Percentiles rank a stretch among this genome's conserved stretches.
Conservation (phyloP, 2,888 invertebrate species). For the Penaeus monodon region DNA sequence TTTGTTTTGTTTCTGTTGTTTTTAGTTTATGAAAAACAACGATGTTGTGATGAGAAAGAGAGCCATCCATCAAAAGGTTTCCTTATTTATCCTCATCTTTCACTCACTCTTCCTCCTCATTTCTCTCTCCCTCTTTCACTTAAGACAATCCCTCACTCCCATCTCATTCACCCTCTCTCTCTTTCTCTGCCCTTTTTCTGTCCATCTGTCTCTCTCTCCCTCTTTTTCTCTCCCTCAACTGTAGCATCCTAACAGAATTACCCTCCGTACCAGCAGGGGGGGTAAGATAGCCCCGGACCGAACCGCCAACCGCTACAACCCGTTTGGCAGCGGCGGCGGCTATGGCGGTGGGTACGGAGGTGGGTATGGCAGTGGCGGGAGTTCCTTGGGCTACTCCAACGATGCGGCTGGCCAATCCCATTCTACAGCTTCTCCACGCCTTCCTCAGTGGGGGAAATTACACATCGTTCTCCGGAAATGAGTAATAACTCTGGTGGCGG, state of each 20-base stretch:
- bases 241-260: slow-evolving; percentile 32
- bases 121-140: too few species aligned
- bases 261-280: slow-evolving; percentile 49
- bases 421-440: slow-evolving; percentile 60
- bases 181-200: too few species aligned
- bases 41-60: too few species aligned
- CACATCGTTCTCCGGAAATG: slow-evolving; percentile 55
- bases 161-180: too few species aligned
- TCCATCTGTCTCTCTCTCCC: too few species aligned
- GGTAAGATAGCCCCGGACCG: slow-evolving; percentile 60
- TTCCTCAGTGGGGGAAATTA: slow-evolving; percentile 55
- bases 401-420: slow-evolving; percentile 46
- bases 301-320: slow-evolving; percentile 60
- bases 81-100: too few species aligned
- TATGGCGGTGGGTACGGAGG: slow-evolving; percentile 42
- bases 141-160: too few species aligned
- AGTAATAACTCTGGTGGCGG: slow-evolving; percentile 36
- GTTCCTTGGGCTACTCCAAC: slow-evolving; percentile 24
- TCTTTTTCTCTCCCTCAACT: too few species aligned
- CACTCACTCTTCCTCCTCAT: too few species aligned
- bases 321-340: slow-evolving; percentile 56
- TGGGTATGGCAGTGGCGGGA: slow-evolving; percentile 32
- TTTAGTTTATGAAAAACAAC: too few species aligned
- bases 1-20: too few species aligned
- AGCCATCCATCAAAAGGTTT: too few species aligned